Conservation (phyloP, 2,113 vertebrate species). For the Calypte anna region DNA sequence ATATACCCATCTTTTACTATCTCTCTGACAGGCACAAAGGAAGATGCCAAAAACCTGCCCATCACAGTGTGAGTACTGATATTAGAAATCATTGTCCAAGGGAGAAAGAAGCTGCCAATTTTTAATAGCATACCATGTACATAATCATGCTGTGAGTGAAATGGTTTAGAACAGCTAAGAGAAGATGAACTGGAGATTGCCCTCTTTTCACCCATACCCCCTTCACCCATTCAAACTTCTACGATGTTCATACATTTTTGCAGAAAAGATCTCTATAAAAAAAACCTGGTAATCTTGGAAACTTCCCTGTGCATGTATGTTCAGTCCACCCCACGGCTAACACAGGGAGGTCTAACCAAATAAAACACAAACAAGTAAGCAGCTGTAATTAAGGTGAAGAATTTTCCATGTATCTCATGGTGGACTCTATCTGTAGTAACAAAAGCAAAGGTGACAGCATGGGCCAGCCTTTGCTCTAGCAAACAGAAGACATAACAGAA, state of each 20-base stretch:
- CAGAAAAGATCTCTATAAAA: not conserved
- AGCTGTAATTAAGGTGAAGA: not conserved
- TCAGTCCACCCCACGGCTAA: not conserved
- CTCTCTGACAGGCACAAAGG: conserved; percentile 85
- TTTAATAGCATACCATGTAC: not conserved
- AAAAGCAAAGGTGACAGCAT: not conserved
- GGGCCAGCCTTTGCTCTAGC: not conserved
- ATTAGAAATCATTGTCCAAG: not conserved
- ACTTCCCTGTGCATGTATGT: not conserved
- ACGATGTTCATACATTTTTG: not conserved
- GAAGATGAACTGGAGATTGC: not conserved
- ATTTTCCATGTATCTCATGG: not conserved
- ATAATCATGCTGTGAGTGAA: not conserved
- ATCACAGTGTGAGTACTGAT: conserved; percentile 84
- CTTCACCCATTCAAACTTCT: not conserved
- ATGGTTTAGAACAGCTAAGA: not conserved
- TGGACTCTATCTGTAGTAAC: not conserved
- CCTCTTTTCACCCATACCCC: not conserved
- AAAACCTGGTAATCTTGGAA: not conserved
- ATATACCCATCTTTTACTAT: conserved; percentile 81
- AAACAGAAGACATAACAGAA: not conserved
- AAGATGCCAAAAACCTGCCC: conserved; percentile 80
- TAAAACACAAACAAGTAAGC: not conserved
- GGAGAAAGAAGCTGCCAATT: not conserved
- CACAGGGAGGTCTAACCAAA: not conserved